These are phyloP conservation scores for Amazona finschi DNA, from an alignment of 2,797 vertebrate genomes.

Conservation along the genomic window DNA sequence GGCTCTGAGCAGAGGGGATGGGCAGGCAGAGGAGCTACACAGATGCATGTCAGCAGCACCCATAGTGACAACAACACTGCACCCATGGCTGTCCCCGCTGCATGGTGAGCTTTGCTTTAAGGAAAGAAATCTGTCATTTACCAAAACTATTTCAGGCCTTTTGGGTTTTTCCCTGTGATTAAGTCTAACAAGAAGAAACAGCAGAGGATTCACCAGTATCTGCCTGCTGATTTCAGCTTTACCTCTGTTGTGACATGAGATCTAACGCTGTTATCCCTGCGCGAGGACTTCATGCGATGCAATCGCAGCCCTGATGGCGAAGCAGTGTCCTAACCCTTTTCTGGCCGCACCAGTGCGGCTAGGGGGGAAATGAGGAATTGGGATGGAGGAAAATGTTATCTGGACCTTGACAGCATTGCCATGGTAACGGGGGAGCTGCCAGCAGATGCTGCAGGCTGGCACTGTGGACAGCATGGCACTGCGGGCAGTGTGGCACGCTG, in stretches of 20 bases:
- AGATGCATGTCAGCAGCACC: background rate
- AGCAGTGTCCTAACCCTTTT: background rate
- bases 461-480: background rate
- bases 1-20: background rate
- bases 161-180: background rate
- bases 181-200: background rate
- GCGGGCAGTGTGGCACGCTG: accelerated
- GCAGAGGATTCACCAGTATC: background rate
- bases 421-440: background rate
- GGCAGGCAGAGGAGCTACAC: background rate
- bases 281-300: background rate
- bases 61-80: background rate
- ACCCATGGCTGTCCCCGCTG: background rate
- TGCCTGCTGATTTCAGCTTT: background rate
- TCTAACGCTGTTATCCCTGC: background rate
- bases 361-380: accelerated
- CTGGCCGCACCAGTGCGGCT: accelerated
- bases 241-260: background rate
- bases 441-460: background rate
- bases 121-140: background rate
- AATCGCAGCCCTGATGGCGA: background rate
- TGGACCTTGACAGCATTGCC: conserved; percentile 28
- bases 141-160: background rate
- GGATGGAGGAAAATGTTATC: background rate
- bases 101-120: accelerated